These are phyloP conservation scores for Ericerus pela DNA, from an alignment of 1,140 invertebrate genomes.

Conservation along the genomic window DNA sequence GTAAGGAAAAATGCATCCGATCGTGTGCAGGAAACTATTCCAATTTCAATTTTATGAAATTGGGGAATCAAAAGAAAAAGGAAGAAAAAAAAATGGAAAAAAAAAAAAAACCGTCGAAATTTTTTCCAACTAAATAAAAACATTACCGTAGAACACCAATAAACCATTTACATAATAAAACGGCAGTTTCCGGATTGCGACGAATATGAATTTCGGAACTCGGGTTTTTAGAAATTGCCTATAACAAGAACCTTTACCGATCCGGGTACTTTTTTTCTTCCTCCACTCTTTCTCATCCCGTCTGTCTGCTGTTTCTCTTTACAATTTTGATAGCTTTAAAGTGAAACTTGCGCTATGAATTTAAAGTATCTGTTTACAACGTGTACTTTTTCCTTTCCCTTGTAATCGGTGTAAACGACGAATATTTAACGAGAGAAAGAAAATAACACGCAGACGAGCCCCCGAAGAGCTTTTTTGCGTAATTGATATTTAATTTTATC, in stretches of 20 bases:
- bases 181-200: slow-evolving; percentile 6
- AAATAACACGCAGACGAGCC: background rate
- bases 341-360: slow-evolving; percentile 9
- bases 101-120: too few relatives aligned
- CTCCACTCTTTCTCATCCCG: too few relatives aligned
- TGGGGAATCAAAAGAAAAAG: too few relatives aligned
- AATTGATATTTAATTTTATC: slow-evolving; percentile 8
- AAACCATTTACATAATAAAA: slow-evolving; percentile 10
- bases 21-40: too few relatives aligned
- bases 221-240: background rate
- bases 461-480: background rate
- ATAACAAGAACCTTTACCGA: background rate
- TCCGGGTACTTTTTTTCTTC: too few relatives aligned
- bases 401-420: background rate
- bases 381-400: slow-evolving; percentile 1
- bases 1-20: too few relatives aligned
- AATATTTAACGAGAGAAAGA: background rate
- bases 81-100: too few relatives aligned
- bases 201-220: background rate
- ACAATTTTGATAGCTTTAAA: slow-evolving; percentile 12
- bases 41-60: too few relatives aligned
- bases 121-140: too few relatives aligned
- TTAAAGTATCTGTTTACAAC: slow-evolving; percentile 11
- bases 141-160: background rate
- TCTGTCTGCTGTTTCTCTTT: background rate